These are phyloP conservation scores for Garrulus glandarius DNA, from an alignment of 2,797 vertebrate species.

Conservation along the genomic window DNA sequence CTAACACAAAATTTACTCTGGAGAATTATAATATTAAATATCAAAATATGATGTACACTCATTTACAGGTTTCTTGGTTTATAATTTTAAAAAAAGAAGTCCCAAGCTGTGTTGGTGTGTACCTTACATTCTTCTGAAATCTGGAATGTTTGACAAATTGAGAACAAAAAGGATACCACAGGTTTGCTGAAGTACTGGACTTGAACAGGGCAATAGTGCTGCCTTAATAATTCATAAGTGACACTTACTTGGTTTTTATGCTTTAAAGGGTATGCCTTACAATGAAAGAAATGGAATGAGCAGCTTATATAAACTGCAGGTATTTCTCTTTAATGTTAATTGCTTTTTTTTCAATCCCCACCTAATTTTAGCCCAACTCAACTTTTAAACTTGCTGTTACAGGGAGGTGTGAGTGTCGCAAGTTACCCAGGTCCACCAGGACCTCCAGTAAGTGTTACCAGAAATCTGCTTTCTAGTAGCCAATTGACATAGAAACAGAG, in stretches of 20 bases:
- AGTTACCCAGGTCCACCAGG: constrained; percentile 89
- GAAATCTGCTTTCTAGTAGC: not conserved
- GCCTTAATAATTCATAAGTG: not conserved
- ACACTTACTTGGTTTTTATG: not conserved
- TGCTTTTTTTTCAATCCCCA: not conserved
- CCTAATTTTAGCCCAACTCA: not conserved
- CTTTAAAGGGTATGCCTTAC: constrained; percentile 82
- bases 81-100: not conserved
- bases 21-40: not conserved
- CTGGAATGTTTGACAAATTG: not conserved
- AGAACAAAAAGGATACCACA: not conserved
- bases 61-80: not conserved
- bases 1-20: not conserved
- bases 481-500: not conserved
- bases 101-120: not conserved
- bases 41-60: accelerated
- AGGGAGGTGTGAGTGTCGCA: constrained; percentile 83
- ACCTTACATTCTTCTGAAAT: not conserved
- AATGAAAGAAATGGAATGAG: constrained; percentile 94
- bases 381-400: constrained; percentile 27
- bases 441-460: constrained; percentile 82
- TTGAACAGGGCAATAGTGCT: not conserved
- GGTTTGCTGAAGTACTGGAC: not conserved
- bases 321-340: constrained; percentile 70
- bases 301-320: constrained; percentile 97